A percentile compares a stretch with the other conserved stretches of the same genome.
Evolutionary conservation across 1,140 invertebrate genomes (phyloP).

Genomic region (Anoplolepis gracilipes): DNA sequence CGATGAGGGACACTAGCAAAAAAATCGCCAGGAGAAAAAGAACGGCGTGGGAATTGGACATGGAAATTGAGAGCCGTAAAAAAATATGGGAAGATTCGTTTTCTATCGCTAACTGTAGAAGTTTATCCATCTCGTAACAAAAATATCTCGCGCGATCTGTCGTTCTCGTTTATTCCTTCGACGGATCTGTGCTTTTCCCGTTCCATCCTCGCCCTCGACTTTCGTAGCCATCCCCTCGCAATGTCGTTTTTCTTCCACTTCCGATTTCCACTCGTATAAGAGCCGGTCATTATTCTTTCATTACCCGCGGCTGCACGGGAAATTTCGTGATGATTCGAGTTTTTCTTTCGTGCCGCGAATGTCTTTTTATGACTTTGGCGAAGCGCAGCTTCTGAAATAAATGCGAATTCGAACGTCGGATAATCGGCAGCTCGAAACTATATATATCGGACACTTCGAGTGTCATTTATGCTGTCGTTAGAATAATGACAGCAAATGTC

Average conservation of each 20-base stretch:
- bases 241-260: not conserved
- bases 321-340: slow-evolving; percentile 14
- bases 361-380: not conserved
- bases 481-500: slow-evolving; percentile 52
- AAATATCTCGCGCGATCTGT: slow-evolving; percentile 61
- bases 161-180: slow-evolving; percentile 65
- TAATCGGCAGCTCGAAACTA: slow-evolving; percentile 36
- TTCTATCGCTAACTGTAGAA: slow-evolving; percentile 65
- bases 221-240: not conserved
- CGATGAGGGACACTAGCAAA: not conserved
- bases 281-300: slow-evolving; percentile 50
- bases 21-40: not conserved
- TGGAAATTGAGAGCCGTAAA: slow-evolving; percentile 22
- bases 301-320: slow-evolving; percentile 16
- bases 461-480: slow-evolving; percentile 61
- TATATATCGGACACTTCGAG: slow-evolving; percentile 46
- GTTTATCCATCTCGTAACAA: slow-evolving; percentile 69
- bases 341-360: slow-evolving; percentile 2
- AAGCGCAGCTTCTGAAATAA: slow-evolving; percentile 12
- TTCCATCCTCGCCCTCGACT: not conserved
- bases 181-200: slow-evolving; percentile 25
- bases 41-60: slow-evolving; percentile 7
- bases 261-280: slow-evolving; percentile 3
- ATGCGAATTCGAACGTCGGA: slow-evolving; percentile 5
- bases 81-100: slow-evolving; percentile 56